Evolutionary conservation across 2,888 invertebrate genomes (phyloP).

Genomic region (Timema cristinae): DNA sequence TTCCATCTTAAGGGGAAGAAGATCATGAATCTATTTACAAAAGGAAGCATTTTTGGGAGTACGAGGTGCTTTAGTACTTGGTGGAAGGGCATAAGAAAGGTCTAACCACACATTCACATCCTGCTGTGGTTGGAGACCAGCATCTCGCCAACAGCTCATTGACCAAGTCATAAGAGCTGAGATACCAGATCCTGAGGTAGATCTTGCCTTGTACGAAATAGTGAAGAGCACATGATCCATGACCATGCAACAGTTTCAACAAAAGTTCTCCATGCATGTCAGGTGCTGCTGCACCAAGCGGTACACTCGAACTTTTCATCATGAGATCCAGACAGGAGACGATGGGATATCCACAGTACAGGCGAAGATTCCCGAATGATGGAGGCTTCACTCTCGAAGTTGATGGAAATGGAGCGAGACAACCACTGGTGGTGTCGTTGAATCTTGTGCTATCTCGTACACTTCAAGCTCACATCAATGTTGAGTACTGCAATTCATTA

Average conservation of each 20-base stretch:
- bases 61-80: not conserved
- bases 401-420: conserved; percentile 19
- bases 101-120: conserved; percentile 38
- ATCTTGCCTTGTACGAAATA: conserved; percentile 31
- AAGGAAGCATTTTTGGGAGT: conserved; percentile 34
- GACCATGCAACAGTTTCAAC: conserved; percentile 41
- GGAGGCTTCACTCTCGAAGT: conserved; percentile 1
- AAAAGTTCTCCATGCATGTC: conserved; percentile 42
- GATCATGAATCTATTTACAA: conserved; percentile 32
- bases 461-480: not conserved
- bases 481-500: not conserved
- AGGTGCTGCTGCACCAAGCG: conserved; percentile 42
- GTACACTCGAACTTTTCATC: conserved; percentile 37
- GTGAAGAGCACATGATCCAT: conserved; percentile 37
- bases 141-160: conserved; percentile 33
- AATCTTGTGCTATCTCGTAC: not conserved
- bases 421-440: conserved; percentile 29
- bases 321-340: conserved; percentile 20
- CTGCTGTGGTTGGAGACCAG: conserved; percentile 35
- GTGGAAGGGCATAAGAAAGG: conserved; percentile 39
- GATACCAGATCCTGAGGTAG: conserved; percentile 38
- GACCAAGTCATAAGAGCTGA: conserved; percentile 42
- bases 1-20: conserved; percentile 36
- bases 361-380: conserved; percentile 30
- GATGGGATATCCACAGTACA: conserved; percentile 41